Percentiles rank a stretch among this genome's conserved stretches.
Conservation (phyloP, 2,113 vertebrate species). For the Corynorhinus townsendii region DNA sequence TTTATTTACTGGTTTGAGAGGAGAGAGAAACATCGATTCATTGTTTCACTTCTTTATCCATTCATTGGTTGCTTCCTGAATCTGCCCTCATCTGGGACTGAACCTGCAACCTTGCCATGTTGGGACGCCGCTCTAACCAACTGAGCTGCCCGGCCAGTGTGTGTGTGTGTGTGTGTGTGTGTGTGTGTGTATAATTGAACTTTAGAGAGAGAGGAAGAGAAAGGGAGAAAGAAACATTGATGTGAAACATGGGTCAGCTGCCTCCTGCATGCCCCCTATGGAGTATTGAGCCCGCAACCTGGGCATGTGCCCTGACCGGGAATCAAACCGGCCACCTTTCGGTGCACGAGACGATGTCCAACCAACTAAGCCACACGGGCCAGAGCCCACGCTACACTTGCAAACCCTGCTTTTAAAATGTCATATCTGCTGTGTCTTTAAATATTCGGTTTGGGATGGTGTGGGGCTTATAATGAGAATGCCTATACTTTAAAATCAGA, state of each 20-base stretch:
- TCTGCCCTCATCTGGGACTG: not conserved
- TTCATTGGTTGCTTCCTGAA: not conserved
- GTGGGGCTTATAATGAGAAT: not conserved
- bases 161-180: too few relatives aligned
- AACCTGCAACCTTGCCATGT: not conserved
- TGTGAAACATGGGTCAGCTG: too few relatives aligned
- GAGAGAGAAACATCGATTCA: not conserved
- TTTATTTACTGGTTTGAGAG: not conserved
- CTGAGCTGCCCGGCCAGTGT: not conserved
- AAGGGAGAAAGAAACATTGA: too few relatives aligned
- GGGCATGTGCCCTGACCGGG: too few relatives aligned
- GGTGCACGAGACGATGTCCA: too few relatives aligned
- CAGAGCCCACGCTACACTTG: not conserved
- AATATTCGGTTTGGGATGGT: not conserved
- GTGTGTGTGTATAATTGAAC: too few relatives aligned
- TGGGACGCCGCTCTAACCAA: not conserved
- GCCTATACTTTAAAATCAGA: not conserved
- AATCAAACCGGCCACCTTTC: too few relatives aligned
- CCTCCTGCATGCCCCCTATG: too few relatives aligned
- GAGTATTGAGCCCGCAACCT: too few relatives aligned
- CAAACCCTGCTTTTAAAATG: not conserved
- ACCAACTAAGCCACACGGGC: too few relatives aligned
- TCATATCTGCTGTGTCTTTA: not conserved
- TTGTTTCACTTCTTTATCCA: not conserved
- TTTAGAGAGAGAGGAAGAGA: too few relatives aligned